A percentile compares a stretch with the other conserved stretches of the same genome.
These are phyloP conservation scores for Volucella inflata DNA, from an alignment of 2,888 invertebrate species.

Conservation along the genomic window DNA sequence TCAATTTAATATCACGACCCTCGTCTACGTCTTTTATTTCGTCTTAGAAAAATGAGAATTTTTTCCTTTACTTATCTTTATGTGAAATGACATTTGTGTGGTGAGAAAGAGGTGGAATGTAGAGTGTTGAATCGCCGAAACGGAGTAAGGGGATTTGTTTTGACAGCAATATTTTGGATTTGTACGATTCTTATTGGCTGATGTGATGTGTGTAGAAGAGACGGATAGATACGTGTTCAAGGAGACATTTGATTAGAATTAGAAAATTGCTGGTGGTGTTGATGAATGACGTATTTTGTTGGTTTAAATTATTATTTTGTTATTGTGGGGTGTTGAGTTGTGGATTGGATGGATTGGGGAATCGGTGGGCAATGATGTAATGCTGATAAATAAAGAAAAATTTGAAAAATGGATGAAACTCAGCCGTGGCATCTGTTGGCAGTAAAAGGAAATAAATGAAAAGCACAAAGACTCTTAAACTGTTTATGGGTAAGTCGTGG, in stretches of 20 bases:
- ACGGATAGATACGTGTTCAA: slow-evolving; percentile 2
- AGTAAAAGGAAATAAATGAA: not conserved
- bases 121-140: not conserved
- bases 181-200: slow-evolving; percentile 64
- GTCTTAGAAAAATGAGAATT: slow-evolving; percentile 51
- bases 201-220: not conserved
- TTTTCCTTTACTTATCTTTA: slow-evolving; percentile 36
- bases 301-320: slow-evolving; percentile 6
- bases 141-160: slow-evolving; percentile 52
- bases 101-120: slow-evolving; percentile 35
- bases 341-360: not conserved
- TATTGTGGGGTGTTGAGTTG: slow-evolving; percentile 3
- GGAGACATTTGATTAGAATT: not conserved
- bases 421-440: slow-evolving; percentile 13
- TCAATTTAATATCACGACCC: not conserved
- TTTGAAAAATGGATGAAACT: not conserved
- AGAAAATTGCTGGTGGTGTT: slow-evolving; percentile 13
- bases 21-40: slow-evolving; percentile 53
- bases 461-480: not conserved
- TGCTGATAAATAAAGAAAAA: not conserved
- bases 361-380: slow-evolving; percentile 1
- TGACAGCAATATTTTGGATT: slow-evolving; percentile 70
- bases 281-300: slow-evolving; percentile 42
- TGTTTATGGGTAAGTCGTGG: not conserved
- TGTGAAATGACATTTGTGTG: slow-evolving; percentile 49